Base-by-base conservation (phyloP, 2,888 invertebrate species). In the Drosophila stalkeri region DNA sequence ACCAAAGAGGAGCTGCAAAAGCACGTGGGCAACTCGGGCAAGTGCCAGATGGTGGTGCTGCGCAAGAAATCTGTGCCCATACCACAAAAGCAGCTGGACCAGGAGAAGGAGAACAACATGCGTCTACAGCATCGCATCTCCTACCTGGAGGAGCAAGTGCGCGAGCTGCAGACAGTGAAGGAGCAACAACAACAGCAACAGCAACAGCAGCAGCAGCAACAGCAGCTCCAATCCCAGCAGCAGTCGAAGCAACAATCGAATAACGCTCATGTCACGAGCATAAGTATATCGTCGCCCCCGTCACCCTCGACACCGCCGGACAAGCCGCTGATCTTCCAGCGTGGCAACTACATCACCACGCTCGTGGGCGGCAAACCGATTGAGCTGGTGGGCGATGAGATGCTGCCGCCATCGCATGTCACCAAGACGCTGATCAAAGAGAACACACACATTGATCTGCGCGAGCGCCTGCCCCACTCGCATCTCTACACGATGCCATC, bases 121-220 rank as follows among this genome's bases (percentile, higher is more conserved):
- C 94, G 97, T 59, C 94, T 98, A 70, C 97, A 97, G 16, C 98
- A 98, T 92, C 94, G 98, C 80, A 98, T 98, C 88, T 97, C 97
- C 2, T 98, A 98, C 92, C 94, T 98, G 67, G 98, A 98, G 92
- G 97, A 98, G 91, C 97, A 97, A 93, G 97, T 97, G 77, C 94
- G 94, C 0, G 95, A 95, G 81, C 92, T 96, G 14, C 94, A 95
- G 62, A 92, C 77, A 2, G 81, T 83, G 3, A 93, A 93, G 75
- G 92, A 92, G 33, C 89, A 86, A 7, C 83, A 80, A 8, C 83
- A 80, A 11, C 41, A 77, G 0, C 83, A 80, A 6, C 83, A 80
- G 1, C 47, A 74, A 14, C 83, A 77, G 0, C 44, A 39, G 18
- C 12, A 12, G 2, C 81, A 82, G 2, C 70, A 73, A 1, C 73